These are phyloP conservation scores for Dascyllus trimaculatus DNA, from an alignment of 2,113 vertebrate species.

Conservation along the genomic window DNA sequence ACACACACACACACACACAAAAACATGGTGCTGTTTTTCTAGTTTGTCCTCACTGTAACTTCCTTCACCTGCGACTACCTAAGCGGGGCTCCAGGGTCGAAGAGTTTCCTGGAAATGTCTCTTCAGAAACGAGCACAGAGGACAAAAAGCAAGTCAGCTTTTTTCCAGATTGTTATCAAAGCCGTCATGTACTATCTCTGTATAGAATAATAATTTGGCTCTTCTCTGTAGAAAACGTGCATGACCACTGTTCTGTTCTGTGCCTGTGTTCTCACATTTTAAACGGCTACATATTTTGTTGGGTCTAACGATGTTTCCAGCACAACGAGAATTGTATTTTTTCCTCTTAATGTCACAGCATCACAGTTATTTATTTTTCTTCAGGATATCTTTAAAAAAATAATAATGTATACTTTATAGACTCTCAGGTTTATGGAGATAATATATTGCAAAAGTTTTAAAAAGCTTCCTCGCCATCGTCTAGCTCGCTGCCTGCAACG, in stretches of 20 bases:
- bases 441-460: conserved; percentile 61
- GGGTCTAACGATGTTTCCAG: conserved; percentile 40
- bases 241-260: conserved; percentile 53
- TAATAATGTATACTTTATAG: conserved; percentile 53
- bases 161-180: conserved; percentile 23
- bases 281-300: conserved; percentile 11
- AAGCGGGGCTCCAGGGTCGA: conserved; percentile 12
- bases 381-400: conserved; percentile 38
- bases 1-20: conserved; percentile 1
- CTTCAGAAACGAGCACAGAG: conserved; percentile 57
- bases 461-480: conserved; percentile 62
- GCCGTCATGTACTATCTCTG: conserved; percentile 34
- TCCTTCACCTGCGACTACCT: conserved; percentile 22
- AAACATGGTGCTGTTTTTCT: conserved; percentile 68
- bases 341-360: conserved; percentile 18
- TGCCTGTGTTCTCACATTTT: conserved; percentile 26
- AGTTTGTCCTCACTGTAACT: conserved; percentile 13
- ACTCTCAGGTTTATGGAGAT: conserved; percentile 79
- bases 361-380: conserved; percentile 39
- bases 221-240: conserved; percentile 64
- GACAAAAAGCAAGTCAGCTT: conserved; percentile 41
- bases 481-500: conserved; percentile 47
- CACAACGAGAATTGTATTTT: conserved; percentile 45
- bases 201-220: conserved; percentile 47
- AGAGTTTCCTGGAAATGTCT: conserved; percentile 25